Evolutionary conservation across 2,888 invertebrate species (phyloP), one percentile per base, ranked within the genome.

Genomic region (Scaptomyza tumidula): DNA sequence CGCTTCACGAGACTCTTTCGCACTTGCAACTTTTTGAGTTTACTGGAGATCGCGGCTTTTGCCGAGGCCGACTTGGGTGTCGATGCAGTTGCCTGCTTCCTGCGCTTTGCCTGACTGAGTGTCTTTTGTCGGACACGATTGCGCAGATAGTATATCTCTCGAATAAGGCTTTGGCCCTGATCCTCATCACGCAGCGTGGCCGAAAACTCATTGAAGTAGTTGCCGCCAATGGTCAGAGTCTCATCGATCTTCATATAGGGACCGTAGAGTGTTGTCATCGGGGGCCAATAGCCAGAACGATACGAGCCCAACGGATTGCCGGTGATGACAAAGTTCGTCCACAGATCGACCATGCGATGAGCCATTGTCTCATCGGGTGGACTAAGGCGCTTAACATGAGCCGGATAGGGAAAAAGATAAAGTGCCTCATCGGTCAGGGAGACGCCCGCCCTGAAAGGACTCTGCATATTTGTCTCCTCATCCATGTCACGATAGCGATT

Each of bases 401-500:
- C 84, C 4, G 92, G 91, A 68, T 91, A 91, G 11, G 92, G 92
- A 77, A 94, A 94, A n/a, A 94, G 85, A 77, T 94, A 93, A 6
- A 94, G 91, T 0, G 94, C 91, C 75, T 94, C 94, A 71, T 94
- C 94, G 1, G 94, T 94, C 53, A 94, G 93, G 11, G 94, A 93
- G 3, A 93, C 93, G 1, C 94, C 93, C 33, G 92, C 93, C 39
- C 82, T 89, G 67, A 93, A 93, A 1, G 93, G 93, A 24, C 91
- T 89, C 52, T 91, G 91, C 75, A 90, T 89, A 43, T 92, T 92
- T 35, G 90, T 92, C 61, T 91, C 90, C 62, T 91, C 91, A 49
- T 91, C 91, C 76, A 91, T 83, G 37, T 92, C 92, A 0, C 90
- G 87, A 81, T 93, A 92, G 9, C 92, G 89, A 86, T 91, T 92